Percentiles rank a stretch among this genome's conserved stretches.
phyloP scores from a whole-genome alignment of 2,888 invertebrate species.

The Shargacucullia verbasci region DNA sequence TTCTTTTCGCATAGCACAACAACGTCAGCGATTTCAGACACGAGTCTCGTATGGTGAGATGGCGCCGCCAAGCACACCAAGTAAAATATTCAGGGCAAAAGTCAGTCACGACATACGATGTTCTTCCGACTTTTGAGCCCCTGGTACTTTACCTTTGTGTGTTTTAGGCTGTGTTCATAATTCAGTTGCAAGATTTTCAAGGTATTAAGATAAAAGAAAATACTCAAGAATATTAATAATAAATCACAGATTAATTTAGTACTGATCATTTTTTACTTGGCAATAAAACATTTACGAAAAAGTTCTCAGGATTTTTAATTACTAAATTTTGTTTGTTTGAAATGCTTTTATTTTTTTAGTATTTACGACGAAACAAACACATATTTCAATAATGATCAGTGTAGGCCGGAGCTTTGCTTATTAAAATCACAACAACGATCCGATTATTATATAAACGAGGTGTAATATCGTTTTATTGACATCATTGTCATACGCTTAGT shows the following conservation, averaged over 20 bases:
- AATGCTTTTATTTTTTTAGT: too few relatives aligned
- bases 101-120: conserved; percentile 82
- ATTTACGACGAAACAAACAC: too few relatives aligned
- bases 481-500: conserved; percentile 33
- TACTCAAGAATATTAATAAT: too few relatives aligned
- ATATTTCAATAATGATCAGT: too few relatives aligned
- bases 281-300: too few relatives aligned
- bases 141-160: conserved; percentile 59
- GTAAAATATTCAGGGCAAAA: conserved; percentile 87
- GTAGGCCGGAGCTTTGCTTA: not conserved
- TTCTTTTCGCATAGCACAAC: conserved; percentile 52
- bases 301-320: too few relatives aligned
- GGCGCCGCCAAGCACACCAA: conserved; percentile 73
- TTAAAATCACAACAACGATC: conserved; percentile 4
- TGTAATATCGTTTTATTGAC: conserved; percentile 31
- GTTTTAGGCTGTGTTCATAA: conserved; percentile 36
- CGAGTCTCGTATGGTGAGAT: conserved; percentile 68
- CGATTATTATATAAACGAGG: conserved; percentile 26
- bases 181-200: conserved; percentile 25
- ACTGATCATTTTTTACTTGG: too few relatives aligned
- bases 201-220: too few relatives aligned
- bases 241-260: too few relatives aligned
- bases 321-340: too few relatives aligned
- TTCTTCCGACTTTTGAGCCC: conserved; percentile 68
- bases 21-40: conserved; percentile 68